Evolutionary conservation across 2,797 vertebrate genomes (phyloP).

Genomic region (Oreochromis grahami): DNA sequence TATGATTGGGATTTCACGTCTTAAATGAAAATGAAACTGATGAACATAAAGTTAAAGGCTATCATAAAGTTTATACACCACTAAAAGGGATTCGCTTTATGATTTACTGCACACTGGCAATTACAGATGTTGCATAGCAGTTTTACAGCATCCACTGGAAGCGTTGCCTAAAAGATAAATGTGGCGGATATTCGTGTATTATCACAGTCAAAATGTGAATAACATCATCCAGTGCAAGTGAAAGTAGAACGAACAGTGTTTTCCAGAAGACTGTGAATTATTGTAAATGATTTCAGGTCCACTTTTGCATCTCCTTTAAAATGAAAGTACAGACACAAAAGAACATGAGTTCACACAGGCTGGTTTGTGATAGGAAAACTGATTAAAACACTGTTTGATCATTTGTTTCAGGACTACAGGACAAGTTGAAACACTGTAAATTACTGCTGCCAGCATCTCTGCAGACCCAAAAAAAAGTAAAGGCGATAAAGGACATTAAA

Average conservation of each 20-base stretch:
- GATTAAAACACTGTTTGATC: not conserved
- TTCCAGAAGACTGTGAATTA: not conserved
- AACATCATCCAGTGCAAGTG: not conserved
- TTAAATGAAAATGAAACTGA: not conserved
- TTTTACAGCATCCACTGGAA: not conserved
- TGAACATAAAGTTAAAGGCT: not conserved
- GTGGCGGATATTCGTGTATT: not conserved
- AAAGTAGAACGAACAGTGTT: not conserved
- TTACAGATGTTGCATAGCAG: not conserved
- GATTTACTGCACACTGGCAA: not conserved
- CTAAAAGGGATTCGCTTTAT: not conserved
- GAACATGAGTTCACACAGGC: not conserved
- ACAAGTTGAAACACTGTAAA: not conserved
- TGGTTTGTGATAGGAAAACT: not conserved
- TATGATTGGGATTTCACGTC: not conserved
- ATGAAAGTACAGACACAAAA: conserved; percentile 26
- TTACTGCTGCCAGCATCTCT: not conserved
- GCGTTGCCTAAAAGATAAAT: not conserved
- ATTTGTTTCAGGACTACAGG: not conserved
- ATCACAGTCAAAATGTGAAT: not conserved
- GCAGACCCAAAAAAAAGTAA: not conserved
- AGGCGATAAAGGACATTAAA: not conserved
- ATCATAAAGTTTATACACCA: not conserved
- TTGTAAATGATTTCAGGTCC: not conserved
- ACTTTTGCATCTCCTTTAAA: not conserved